Evolutionary conservation across 2,888 invertebrate species (phyloP), one percentile per base, ranked within the genome.

Genomic region (Apeira syringaria): DNA sequence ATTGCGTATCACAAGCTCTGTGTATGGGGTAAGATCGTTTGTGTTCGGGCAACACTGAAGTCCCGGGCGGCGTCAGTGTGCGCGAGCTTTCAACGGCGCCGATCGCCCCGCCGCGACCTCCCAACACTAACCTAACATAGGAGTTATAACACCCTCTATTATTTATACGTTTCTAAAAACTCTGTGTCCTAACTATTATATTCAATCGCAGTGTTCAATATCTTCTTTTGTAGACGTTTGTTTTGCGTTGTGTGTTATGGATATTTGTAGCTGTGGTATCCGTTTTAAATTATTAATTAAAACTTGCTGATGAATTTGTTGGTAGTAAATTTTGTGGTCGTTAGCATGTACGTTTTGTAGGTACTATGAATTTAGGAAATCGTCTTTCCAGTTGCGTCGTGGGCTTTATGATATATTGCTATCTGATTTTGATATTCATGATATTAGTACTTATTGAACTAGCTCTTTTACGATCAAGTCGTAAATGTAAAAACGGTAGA

Each of bases 31-130:
- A 66, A 64, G 52, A 55, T 56, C 47, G 56, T 35, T 22, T 22
- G 15, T 37, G 45, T 47, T 50, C 53, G 70, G 81, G 83, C 74
- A 87, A 81, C 80, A 68, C 74, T 28, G 52, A 37, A 52, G 38
- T 61, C 85, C 86, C 86, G 87, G 87, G 87, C 81, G 76, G 74
- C 80, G 84, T 74, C 87, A 88, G 88, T 88, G 69, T 82, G 82
- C 87, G 87, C 88, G 84, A 82, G 75, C 62, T 70, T 63, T 56
- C 67, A 47, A 62, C 77, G 76, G 80, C 74, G 74, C 72, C 75
- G 72, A 74, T 68, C 85, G 86, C 66, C 61, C 54, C 59, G 54
- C 55, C 55, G 57, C 72, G 63, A 50, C 58, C 66, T 72, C 70
- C 76, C 74, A 26, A 28, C 15, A 32, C 25, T 25, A 24, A 30